Conservation (phyloP, 2,113 vertebrate species). For the Suricata suricatta region DNA sequence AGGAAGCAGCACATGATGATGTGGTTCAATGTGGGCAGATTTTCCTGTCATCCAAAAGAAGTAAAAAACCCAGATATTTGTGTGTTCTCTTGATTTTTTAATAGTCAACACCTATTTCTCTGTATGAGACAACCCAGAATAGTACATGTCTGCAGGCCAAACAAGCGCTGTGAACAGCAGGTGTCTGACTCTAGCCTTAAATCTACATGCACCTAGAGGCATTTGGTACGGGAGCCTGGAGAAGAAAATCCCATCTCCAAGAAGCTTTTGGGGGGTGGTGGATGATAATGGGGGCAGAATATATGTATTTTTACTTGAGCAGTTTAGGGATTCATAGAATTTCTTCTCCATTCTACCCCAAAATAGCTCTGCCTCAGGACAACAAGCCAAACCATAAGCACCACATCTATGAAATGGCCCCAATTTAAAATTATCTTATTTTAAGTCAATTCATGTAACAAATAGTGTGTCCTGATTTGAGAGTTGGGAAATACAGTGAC, state of each 20-base stretch:
- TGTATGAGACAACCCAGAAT: not conserved
- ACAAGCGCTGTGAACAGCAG: not conserved
- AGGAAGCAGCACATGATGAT: fast-evolving
- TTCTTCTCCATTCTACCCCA: not conserved
- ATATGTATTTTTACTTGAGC: not conserved
- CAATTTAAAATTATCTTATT: not conserved
- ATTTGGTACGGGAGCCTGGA: not conserved
- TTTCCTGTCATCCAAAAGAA: not conserved
- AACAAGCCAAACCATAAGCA: not conserved
- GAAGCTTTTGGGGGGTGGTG: not conserved
- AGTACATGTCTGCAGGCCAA: not conserved
- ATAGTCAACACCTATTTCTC: not conserved
- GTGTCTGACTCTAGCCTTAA: not conserved
- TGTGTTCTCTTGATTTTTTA: not conserved
- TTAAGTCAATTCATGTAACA: not conserved
- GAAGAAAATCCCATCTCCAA: not conserved
- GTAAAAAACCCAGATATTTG: not conserved
- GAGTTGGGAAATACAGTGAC: not conserved
- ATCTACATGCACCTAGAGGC: not conserved
- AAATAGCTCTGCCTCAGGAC: not conserved
- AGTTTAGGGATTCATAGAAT: not conserved
- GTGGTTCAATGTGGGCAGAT: not conserved
- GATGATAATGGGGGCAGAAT: not conserved
- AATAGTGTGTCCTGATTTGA: not conserved
- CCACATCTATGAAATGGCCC: not conserved